Evolutionary conservation across 2,113 vertebrate genomes (phyloP), one percentile per base, ranked within the genome.

Genomic region (Anarrhichthys ocellatus): DNA sequence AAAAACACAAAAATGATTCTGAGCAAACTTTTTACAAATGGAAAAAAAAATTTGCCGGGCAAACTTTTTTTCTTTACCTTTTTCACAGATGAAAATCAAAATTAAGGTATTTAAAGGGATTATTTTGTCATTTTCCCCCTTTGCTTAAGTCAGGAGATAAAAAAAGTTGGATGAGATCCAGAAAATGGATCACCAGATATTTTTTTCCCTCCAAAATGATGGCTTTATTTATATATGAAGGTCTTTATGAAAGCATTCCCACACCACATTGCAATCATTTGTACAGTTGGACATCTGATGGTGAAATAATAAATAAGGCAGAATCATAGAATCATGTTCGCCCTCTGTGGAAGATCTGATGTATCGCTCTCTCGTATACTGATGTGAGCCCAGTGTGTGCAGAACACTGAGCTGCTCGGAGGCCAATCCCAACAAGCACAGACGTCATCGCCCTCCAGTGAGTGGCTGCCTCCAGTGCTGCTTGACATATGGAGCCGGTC

Each of bases 401-500:
- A 5, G 11, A 2, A 9, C 20, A 20, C n/a, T 5, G 52, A 80
- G 44, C 75, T 29, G 58, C 50, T 76, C 78, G 5, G 32, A 73
- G 46, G 70, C 59, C 71, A 58, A 68, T 27, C 48, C 83, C n/a
- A 40, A 14, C 63, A 1, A 34, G 64, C 44, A 54, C 44, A 63
- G 72, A 83, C 73, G 40, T 87, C 81, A 73, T 32, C 2, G 13
- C n/a, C n/a, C 78, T 20, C 0, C 42, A 73, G 66, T 10, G 14
- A 69, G 42, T 9, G 24, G 61, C 74, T 38, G 73, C 65, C 80
- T 70, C 62, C 11, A 17, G 74, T 42, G 76, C 44, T 15, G 59
- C 52, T 44, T 50, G 75, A 72, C 81, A 88, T 75, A 82, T 59
- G 79, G 76, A 72, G 78, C n/a, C 0, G 10, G 27, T 78, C 62